Evolutionary conservation across 2,888 invertebrate species (phyloP).

Genomic region (Poecilobothrus nobilitatus): DNA sequence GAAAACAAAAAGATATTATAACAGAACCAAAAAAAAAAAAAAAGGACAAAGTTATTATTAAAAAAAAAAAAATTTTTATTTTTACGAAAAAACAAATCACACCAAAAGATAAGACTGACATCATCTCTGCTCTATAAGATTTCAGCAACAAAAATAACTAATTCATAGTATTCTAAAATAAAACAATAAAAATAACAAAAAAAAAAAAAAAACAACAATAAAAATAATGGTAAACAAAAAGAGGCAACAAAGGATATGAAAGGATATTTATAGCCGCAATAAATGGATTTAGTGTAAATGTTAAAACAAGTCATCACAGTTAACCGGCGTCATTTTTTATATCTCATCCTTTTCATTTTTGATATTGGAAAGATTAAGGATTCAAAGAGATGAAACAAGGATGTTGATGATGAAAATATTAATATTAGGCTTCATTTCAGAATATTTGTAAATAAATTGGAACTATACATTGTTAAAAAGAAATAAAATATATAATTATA

Average conservation of each 20-base stretch:
- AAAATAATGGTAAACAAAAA: not conserved
- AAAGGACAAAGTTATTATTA: not conserved
- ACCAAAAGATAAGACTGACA: not conserved
- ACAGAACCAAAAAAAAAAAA: not conserved
- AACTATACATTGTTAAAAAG: too few relatives aligned
- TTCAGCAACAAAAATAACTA: not conserved
- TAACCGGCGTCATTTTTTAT: not conserved
- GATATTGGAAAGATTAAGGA: too few relatives aligned
- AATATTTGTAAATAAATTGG: too few relatives aligned
- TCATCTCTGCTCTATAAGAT: not conserved
- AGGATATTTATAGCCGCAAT: not conserved
- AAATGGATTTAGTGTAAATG: conserved; percentile 6
- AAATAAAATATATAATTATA: too few relatives aligned
- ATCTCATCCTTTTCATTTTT: too few relatives aligned
- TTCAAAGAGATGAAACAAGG: too few relatives aligned
- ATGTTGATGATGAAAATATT: too few relatives aligned
- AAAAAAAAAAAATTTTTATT: not conserved
- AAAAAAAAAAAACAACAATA: not conserved
- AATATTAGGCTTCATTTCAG: too few relatives aligned
- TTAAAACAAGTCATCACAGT: conserved; percentile 6
- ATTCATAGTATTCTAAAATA: too few relatives aligned
- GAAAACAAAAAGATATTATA: too few relatives aligned
- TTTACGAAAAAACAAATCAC: not conserved
- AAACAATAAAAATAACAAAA: not conserved
- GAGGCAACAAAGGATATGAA: not conserved